phyloP scores from a whole-genome alignment of 2,797 vertebrate genomes.

The Sciurus vulgaris region DNA sequence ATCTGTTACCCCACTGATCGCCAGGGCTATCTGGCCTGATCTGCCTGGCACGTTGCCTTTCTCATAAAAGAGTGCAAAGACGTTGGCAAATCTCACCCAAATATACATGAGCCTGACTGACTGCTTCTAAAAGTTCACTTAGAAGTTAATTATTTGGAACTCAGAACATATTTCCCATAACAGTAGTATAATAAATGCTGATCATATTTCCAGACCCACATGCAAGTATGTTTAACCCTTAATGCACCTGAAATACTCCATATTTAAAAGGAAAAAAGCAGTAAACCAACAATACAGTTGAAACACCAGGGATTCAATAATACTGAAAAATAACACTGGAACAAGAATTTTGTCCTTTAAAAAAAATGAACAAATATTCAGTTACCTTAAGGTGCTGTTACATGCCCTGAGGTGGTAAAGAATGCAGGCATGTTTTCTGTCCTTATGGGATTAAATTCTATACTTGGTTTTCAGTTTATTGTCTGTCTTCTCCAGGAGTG shows the following conservation, averaged over 20 bases:
- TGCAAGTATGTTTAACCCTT: constrained; percentile 72
- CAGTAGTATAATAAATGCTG: constrained; percentile 70
- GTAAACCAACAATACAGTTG: neutral
- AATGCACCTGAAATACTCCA: neutral
- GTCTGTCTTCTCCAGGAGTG: neutral
- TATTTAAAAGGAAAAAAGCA: neutral
- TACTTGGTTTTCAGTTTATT: neutral
- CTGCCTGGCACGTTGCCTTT: constrained; percentile 68
- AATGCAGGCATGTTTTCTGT: neutral
- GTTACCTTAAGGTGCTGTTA: neutral
- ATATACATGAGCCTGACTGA: constrained; percentile 68
- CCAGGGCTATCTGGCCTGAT: constrained; percentile 60
- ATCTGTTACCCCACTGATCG: constrained; percentile 66
- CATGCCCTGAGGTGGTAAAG: neutral
- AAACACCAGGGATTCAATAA: neutral
- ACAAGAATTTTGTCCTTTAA: neutral
- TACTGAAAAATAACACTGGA: neutral
- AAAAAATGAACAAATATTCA: neutral
- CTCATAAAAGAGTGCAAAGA: constrained; percentile 64
- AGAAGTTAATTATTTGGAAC: constrained; percentile 82
- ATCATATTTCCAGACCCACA: constrained; percentile 66
- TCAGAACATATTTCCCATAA: constrained; percentile 76
- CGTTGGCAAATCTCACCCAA: constrained; percentile 70
- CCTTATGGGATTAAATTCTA: neutral
- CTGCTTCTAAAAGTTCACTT: constrained; percentile 78